These are phyloP conservation scores for Coreius guichenoti DNA, from an alignment of 2,797 vertebrate genomes.

Conservation along the genomic window DNA sequence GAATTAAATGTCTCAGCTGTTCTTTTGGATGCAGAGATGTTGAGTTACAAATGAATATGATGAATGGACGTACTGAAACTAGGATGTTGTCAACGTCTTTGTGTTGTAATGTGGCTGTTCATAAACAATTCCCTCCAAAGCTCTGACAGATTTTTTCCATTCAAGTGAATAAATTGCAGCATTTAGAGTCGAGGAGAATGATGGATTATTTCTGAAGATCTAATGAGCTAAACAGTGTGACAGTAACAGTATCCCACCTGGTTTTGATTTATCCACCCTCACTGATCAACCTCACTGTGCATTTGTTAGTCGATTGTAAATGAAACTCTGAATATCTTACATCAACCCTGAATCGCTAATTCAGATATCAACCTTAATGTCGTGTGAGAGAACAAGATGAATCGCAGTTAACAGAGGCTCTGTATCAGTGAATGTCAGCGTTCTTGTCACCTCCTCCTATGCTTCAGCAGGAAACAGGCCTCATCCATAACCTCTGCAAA, in stretches of 20 bases:
- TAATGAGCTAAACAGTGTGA: slow-evolving; percentile 25
- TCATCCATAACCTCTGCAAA: slow-evolving; percentile 62
- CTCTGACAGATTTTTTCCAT: slow-evolving; percentile 30
- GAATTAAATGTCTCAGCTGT: neutral
- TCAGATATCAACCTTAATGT: slow-evolving; percentile 62
- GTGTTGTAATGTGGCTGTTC: slow-evolving; percentile 28
- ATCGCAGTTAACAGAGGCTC: slow-evolving; percentile 42
- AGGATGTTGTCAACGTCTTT: slow-evolving; percentile 24
- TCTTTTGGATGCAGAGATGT: slow-evolving; percentile 6
- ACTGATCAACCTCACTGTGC: neutral
- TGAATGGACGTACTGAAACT: neutral
- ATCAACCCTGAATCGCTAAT: neutral
- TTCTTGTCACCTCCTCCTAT: slow-evolving; percentile 21
- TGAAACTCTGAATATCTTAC: neutral
- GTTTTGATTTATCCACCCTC: slow-evolving; percentile 3
- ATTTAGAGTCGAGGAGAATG: slow-evolving; percentile 8
- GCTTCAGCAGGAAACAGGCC: slow-evolving; percentile 62
- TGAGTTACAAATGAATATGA: slow-evolving; percentile 31
- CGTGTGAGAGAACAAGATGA: slow-evolving; percentile 69
- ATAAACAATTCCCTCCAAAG: slow-evolving; percentile 12
- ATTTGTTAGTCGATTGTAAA: neutral
- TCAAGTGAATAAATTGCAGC: slow-evolving; percentile 22
- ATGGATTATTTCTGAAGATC: slow-evolving; percentile 8
- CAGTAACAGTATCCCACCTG: slow-evolving; percentile 9
- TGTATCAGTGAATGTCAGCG: slow-evolving; percentile 55